A percentile compares a stretch with the other conserved stretches of the same genome.
These are phyloP conservation scores for Neolamprologus caudopunctatus DNA, from an alignment of 2,113 vertebrate genomes.

Conservation along the genomic window DNA sequence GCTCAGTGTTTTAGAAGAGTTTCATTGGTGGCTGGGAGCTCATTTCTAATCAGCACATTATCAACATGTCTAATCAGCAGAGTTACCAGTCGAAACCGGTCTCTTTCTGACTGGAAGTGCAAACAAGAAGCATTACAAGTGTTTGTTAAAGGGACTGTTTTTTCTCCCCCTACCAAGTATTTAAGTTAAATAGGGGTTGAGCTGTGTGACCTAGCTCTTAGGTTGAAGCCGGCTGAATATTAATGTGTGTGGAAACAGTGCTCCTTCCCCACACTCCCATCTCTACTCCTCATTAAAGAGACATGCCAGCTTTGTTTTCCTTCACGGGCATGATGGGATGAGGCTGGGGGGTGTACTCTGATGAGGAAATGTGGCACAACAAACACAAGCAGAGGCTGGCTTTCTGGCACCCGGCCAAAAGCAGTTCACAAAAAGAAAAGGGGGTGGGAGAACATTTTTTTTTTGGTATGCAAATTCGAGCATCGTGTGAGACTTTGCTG, in stretches of 20 bases:
- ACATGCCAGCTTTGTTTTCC: slow-evolving; percentile 77
- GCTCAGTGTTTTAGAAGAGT: not conserved
- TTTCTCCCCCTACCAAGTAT: not conserved
- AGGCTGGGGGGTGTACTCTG: slow-evolving; percentile 53
- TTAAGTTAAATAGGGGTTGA: slow-evolving; percentile 38
- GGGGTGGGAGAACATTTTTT: slow-evolving; percentile 13
- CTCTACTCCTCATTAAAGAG: slow-evolving; percentile 71
- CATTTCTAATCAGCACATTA: slow-evolving; percentile 30
- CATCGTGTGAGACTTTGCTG: slow-evolving; percentile 66
- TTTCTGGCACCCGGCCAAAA: slow-evolving; percentile 59
- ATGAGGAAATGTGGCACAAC: slow-evolving; percentile 74
- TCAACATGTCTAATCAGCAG: not conserved
- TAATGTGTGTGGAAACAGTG: slow-evolving; percentile 56
- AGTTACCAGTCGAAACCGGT: not conserved
- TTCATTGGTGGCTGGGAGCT: not conserved
- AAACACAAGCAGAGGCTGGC: slow-evolving; percentile 61
- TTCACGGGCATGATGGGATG: slow-evolving; percentile 68
- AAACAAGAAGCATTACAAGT: not conserved
- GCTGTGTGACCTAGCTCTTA: slow-evolving; percentile 46
- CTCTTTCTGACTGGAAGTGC: not conserved
- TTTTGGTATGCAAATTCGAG: slow-evolving; percentile 68
- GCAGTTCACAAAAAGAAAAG: slow-evolving; percentile 50
- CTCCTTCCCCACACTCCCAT: slow-evolving; percentile 56
- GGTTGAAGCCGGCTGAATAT: slow-evolving; percentile 56
- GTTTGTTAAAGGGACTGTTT: not conserved